Evolutionary conservation across 2,797 vertebrate species (phyloP).

Genomic region (Characodon lateralis): DNA sequence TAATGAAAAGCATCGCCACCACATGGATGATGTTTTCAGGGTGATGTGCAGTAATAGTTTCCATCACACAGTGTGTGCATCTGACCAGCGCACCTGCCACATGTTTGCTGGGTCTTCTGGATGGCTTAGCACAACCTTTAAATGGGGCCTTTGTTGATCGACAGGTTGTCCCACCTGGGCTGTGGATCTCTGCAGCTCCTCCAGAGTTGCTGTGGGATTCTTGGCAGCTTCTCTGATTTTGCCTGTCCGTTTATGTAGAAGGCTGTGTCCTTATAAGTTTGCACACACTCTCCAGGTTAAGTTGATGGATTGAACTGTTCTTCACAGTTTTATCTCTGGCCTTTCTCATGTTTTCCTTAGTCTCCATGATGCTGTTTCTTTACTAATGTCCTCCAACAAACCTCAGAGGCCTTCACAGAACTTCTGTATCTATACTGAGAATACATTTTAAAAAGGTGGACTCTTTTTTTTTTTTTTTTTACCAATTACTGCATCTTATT

Average conservation of each 20-base stretch:
- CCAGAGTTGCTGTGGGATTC: neutral
- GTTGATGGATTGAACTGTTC: neutral
- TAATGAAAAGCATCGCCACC: too few relatives aligned
- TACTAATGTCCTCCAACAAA: neutral
- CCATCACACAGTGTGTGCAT: too few relatives aligned
- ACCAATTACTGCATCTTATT: neutral
- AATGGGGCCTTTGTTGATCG: too few relatives aligned
- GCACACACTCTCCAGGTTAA: neutral
- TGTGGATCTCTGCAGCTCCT: too few relatives aligned
- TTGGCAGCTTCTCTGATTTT: neutral
- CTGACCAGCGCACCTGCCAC: too few relatives aligned
- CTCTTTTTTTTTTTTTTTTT: neutral
- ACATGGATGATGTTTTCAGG: neutral
- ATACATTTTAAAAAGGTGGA: neutral
- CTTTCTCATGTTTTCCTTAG: neutral
- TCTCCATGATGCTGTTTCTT: neutral
- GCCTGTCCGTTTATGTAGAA: neutral
- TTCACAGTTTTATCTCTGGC: neutral
- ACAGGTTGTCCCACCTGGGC: neutral
- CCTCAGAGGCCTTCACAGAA: neutral
- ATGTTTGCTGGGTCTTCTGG: neutral
- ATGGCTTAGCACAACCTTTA: neutral
- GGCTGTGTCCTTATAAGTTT: neutral
- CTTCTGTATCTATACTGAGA: neutral
- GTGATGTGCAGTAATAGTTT: neutral